A percentile compares a stretch with the other conserved stretches of the same genome.
These are phyloP conservation scores for Pogonocherus hispidulus DNA, from an alignment of 2,888 invertebrate genomes.

Conservation along the genomic window DNA sequence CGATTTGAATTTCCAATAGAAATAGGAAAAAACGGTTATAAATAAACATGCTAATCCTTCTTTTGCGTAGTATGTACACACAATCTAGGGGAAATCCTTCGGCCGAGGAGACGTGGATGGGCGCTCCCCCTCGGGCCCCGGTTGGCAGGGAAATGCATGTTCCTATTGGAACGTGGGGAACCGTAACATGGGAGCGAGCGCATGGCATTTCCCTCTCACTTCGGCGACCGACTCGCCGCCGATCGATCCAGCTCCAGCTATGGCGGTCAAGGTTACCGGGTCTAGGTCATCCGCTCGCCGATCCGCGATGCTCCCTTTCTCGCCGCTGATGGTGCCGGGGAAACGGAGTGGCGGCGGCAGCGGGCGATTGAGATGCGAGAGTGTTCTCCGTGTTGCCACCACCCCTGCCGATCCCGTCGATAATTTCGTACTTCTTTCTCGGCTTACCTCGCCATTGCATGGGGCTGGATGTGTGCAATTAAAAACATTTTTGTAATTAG, in stretches of 20 bases:
- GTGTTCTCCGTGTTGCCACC: background rate
- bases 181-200: conserved; percentile 26
- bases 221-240: conserved; percentile 26
- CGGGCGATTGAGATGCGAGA: conserved; percentile 15
- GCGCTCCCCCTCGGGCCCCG: conserved; percentile 2
- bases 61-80: conserved; percentile 11
- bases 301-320: conserved; percentile 24
- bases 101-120: conserved; percentile 10
- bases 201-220: conserved; percentile 27
- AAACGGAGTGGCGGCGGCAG: background rate
- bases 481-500: background rate
- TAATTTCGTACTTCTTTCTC: background rate
- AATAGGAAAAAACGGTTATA: too few species aligned
- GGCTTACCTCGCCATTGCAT: background rate
- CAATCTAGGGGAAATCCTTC: conserved; percentile 14
- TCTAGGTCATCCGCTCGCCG: conserved; percentile 49
- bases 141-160: conserved; percentile 23
- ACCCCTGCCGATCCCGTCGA: background rate
- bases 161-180: conserved; percentile 29
- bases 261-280: conserved; percentile 54
- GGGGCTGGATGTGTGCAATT: too few species aligned
- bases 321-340: conserved; percentile 4
- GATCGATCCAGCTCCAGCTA: conserved; percentile 56
- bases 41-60: background rate
- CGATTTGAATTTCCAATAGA: too few species aligned